Evolutionary conservation across 2,888 invertebrate species (phyloP).

Genomic region (Marronus borbonicus): DNA sequence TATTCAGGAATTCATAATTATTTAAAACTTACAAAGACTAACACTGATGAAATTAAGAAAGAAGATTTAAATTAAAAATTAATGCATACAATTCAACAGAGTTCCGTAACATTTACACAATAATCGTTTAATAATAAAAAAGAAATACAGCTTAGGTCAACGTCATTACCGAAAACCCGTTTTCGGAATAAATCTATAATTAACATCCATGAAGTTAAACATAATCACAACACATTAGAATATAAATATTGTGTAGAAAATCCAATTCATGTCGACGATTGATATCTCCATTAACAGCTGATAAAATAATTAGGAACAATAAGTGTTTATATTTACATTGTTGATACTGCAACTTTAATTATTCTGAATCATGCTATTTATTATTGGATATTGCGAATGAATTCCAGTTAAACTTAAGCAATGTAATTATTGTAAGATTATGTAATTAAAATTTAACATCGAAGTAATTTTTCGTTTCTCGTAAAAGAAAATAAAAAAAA

Average conservation of each 20-base stretch:
- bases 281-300: background rate
- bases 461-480: too few relatives aligned
- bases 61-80: too few relatives aligned
- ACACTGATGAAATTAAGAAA: too few relatives aligned
- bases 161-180: slow-evolving; percentile 31
- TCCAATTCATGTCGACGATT: background rate
- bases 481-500: too few relatives aligned
- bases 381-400: background rate
- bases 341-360: background rate
- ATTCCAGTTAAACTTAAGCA: too few relatives aligned
- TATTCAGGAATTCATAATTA: too few relatives aligned
- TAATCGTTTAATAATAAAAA: background rate
- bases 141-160: slow-evolving; percentile 16
- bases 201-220: slow-evolving; percentile 2
- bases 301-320: background rate
- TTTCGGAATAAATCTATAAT: slow-evolving; percentile 23
- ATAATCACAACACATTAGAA: background rate
- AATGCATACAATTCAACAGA: too few relatives aligned
- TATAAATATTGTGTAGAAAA: background rate
- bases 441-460: too few relatives aligned
- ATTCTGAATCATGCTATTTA: background rate
- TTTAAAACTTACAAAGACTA: too few relatives aligned
- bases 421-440: too few relatives aligned
- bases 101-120: too few relatives aligned
- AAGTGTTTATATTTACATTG: background rate